Evolutionary conservation across 1,140 invertebrate species (phyloP), one percentile per base, ranked within the genome.

Genomic region (Limonius californicus): DNA sequence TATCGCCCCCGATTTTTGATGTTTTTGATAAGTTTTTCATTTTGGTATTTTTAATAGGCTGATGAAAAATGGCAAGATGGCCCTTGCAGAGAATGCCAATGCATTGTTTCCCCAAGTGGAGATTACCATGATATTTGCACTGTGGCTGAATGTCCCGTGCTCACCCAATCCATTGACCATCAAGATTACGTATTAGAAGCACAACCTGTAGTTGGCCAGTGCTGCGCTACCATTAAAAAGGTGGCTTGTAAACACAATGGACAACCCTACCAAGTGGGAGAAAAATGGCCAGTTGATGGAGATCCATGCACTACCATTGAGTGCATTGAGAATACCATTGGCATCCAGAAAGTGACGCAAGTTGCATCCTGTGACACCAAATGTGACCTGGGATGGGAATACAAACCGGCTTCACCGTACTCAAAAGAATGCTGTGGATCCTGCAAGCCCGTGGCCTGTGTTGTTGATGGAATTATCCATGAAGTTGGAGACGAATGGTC

Each of bases 51-150:
- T 27, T 6, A 56, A 42, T 56, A 82, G 79, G 45, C 76, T 45
- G 83, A 85, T 23, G 80, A 84, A 11, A 80, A 73, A 1, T 90
- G 88, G 88, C 66, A 80, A 62, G 87, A 90, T 69, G 88, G 87
- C 0, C 83, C 85, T 1, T 90, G 88, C 64, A 81, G 82, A 12
- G 75, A 76, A 2, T 90, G 89, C 68, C 73, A 76, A 15, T 89
- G 87, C 70, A 74, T 76, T 63, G 66, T 63, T 23, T 61, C 23
- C 65, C 57, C 30, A 60, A 7, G 58, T 72, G 16, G 65, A 19
- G 65, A 58, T 15, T 55, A 54, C 39, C 21, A 57, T 12, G 35
- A 42, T 6, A 19, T 68, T 43, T 85, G 83, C 68, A 53, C 72
- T 8, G 70, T 70, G 0, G 77, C 72, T 9, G 68, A 81, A 54